Base-by-base conservation (phyloP, 1,140 invertebrate genomes). In the Drosophila mojavensis region DNA sequence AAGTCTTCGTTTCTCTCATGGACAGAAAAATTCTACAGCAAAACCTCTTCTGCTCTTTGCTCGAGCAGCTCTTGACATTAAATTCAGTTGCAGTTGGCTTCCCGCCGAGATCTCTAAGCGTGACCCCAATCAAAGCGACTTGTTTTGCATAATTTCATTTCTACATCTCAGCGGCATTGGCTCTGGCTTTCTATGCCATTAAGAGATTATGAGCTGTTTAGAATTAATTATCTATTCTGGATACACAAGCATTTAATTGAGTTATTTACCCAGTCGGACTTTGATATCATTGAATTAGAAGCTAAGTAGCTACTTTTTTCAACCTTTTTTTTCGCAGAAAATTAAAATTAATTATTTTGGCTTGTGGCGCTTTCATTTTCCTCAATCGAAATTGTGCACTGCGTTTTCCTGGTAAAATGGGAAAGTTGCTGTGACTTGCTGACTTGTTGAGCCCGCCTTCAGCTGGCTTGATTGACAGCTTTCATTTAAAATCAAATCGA, bases 401-500 rank as follows among this genome's bases (percentile, higher is more conserved):
- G 70, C 61, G 77, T 90, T 89, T 90, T 89, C 66, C 84, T 74
- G 45, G 61, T 79, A 88, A 88, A 90, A 80, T 84, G 84, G 85
- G 84, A 89, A 89, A 89, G 83, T 89, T 83, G 77, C 64, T 36
- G 71, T 56, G n/a, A 60, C 59, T 53, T 45, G 51, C 41, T 56
- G n/a, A 60, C 59, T 53, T 45, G 51, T 47, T 48, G 65, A 64
- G 73, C 50, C 65, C 72, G 79, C 83, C 83, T 79, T 69, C 10
- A 74, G 76, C 64, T 73, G 82, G 83, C 83, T 63, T 83, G 83
- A 88, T 88, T 88, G 83, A 88, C 83, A 89, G 83, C 83, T 88
- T 88, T 88, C 83, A 88, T 88, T 88, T 88, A 83, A 88, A 89
- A 88, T 88, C 79, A 88, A 88, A 89, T 83, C 69, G 66, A 58